A percentile compares a stretch with the other conserved stretches of the same genome.
phyloP scores from a whole-genome alignment of 2,888 invertebrate genomes.

The Morpho deidamia region DNA sequence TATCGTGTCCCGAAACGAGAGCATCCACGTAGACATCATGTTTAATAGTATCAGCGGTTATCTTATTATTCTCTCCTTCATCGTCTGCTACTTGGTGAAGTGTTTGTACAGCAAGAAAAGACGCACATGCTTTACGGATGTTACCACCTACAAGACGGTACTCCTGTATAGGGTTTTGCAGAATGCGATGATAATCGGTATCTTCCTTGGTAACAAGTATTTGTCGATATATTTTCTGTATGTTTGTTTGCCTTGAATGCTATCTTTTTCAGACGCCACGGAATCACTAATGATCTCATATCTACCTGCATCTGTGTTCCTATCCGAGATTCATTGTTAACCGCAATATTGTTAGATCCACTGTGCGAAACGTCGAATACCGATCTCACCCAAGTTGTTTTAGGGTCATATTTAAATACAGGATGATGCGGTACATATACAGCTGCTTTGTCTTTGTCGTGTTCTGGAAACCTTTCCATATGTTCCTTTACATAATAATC shows the following conservation, averaged over 20 bases:
- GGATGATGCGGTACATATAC: too few relatives aligned
- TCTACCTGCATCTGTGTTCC: neutral
- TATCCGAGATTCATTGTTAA: too few relatives aligned
- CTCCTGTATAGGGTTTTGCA: neutral
- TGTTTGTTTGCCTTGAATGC: neutral
- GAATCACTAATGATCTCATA: neutral
- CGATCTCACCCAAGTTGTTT: too few relatives aligned
- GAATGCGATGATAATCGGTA: neutral
- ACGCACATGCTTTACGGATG: neutral
- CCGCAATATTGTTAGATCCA: neutral
- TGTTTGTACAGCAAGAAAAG: neutral
- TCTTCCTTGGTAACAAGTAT: neutral
- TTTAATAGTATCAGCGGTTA: neutral
- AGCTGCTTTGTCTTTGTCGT: too few relatives aligned
- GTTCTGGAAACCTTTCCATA: too few relatives aligned
- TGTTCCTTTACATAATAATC: too few relatives aligned
- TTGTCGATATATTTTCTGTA: neutral
- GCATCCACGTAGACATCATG: constrained; percentile 21
- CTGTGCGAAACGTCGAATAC: constrained; percentile 34
- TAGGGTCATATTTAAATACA: too few relatives aligned
- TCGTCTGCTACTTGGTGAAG: neutral
- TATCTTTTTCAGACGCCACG: neutral
- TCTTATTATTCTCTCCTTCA: neutral
- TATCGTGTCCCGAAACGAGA: constrained; percentile 27
- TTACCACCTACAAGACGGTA: neutral